Conservation (phyloP, 2,113 vertebrate species). For the Rhineura floridana region DNA sequence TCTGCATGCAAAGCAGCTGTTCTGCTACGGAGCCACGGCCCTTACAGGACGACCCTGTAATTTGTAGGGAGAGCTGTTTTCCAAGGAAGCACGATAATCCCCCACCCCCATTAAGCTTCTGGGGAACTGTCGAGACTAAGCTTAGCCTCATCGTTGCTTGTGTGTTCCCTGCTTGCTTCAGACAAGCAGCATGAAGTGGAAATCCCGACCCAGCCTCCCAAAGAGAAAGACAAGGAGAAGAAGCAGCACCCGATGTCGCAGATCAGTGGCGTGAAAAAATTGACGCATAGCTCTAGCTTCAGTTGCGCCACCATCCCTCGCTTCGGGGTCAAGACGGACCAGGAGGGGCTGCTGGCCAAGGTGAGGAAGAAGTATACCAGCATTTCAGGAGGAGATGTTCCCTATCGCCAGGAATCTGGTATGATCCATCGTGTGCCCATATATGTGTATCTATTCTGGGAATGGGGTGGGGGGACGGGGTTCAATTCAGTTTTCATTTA, state of each 20-base stretch:
- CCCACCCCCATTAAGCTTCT: too few relatives aligned
- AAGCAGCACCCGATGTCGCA: slow-evolving; percentile 85
- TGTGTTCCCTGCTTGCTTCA: slow-evolving; percentile 59
- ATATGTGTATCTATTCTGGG: not conserved
- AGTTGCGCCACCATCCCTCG: slow-evolving; percentile 80
- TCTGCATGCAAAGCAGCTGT: too few relatives aligned
- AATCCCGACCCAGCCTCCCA: slow-evolving; percentile 76
- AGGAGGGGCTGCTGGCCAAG: slow-evolving; percentile 86
- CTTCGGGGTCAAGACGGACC: slow-evolving; percentile 85
- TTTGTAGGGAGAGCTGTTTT: too few relatives aligned
- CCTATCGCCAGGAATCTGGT: not conserved
- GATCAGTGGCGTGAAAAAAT: slow-evolving; percentile 87
- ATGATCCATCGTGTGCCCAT: too few relatives aligned
- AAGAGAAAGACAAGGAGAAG: slow-evolving; percentile 83
- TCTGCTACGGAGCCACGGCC: too few relatives aligned
- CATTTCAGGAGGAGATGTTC: too few relatives aligned
- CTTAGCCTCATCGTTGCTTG: too few relatives aligned
- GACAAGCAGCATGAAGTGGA: slow-evolving; percentile 95
- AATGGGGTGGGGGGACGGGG: too few relatives aligned
- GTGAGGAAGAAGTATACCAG: slow-evolving; percentile 72
- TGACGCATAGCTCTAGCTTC: slow-evolving; percentile 76
- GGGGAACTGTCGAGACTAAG: too few relatives aligned
- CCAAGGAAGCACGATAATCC: too few relatives aligned
- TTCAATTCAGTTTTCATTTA: too few relatives aligned
- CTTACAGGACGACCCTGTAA: too few relatives aligned